Base-by-base conservation (phyloP, 2,888 invertebrate species). In the Phaonia tiefii region DNA sequence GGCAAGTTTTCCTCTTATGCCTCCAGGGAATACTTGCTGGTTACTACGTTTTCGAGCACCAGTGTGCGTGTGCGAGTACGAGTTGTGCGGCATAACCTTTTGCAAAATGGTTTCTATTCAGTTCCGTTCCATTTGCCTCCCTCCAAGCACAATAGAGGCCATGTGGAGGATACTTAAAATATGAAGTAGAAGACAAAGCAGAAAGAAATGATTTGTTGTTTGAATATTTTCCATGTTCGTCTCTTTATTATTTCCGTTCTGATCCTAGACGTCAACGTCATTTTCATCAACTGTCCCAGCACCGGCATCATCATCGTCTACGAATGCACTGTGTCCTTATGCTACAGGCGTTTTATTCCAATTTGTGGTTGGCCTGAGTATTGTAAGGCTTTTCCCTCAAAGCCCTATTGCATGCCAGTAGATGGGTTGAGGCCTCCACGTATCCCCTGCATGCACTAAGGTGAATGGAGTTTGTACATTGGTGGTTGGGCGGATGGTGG, bases 201-300 rank as follows among this genome's bases (percentile, higher is more conserved):
- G 39, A 60, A 51, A 54, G 25, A 63, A 63, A 63, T 63, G 42
- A 63, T 63, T 63, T 39, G 63, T 63, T 63, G 63, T 63, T 63
- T 71, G 56, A 71, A 72, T 75, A 63, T 56, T 75, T 72, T 31
- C 39, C 73, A 69, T 63, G 31, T 75, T 72, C 75, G 81, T 63
- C 75, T 78, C 81, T 78, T 81, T 81, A 78, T 81, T 81, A 81
- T 81, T 81, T 81, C 81, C 81, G 81, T 75, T 60, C 60, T 22
- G 63, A 22, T 54, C 54, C 17, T 54, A 22, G 56, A 13, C 56
- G n/a, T 56, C 56, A n/a, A n/a, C 56, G 42, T 39, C 39, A 39
- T 63, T 22, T n/a, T 63, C 22, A 63, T 22, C 63, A 22, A 10
- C 39, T 8, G 8, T 13, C n/a, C 42, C 63, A 42, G 39, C 39